Evolutionary conservation across 2,797 vertebrate species (phyloP).

Genomic region (Coregonus sp.): DNA sequence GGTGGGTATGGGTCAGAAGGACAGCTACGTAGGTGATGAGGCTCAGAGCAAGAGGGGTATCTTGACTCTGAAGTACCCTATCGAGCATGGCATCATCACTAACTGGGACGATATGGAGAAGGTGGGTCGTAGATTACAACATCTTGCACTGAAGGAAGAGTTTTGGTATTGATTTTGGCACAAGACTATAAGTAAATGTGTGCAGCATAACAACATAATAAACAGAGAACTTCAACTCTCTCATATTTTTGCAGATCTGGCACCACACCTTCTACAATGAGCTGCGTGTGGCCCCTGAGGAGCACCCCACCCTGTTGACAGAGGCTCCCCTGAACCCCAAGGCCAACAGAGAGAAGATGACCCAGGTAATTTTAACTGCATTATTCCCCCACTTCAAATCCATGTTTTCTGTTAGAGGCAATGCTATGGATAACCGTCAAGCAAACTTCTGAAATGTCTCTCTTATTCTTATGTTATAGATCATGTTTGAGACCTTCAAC

Average conservation of each 20-base stretch:
- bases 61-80: conserved; percentile 96
- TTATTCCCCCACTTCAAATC: neutral
- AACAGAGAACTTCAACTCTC: neutral
- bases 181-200: neutral
- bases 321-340: conserved; percentile 98
- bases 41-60: conserved; percentile 99
- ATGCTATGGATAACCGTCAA: neutral
- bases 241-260: conserved; percentile 84
- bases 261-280: conserved; percentile 99
- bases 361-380: conserved; percentile 78
- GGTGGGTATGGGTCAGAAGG: conserved; percentile 99
- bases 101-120: conserved; percentile 99
- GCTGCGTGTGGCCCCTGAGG: conserved; percentile 94
- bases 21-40: conserved; percentile 97
- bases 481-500: conserved; percentile 87
- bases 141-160: no score
- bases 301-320: conserved; percentile 95
- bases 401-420: no score
- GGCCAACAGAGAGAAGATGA: conserved; percentile 99
- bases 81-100: conserved; percentile 98
- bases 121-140: conserved; percentile 72
- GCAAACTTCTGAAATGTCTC: neutral
- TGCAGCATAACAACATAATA: neutral
- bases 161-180: no score
- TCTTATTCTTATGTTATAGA: conserved; percentile 60